phyloP scores from a whole-genome alignment of 2,888 invertebrate genomes.

The Cantharis flavilabris region DNA sequence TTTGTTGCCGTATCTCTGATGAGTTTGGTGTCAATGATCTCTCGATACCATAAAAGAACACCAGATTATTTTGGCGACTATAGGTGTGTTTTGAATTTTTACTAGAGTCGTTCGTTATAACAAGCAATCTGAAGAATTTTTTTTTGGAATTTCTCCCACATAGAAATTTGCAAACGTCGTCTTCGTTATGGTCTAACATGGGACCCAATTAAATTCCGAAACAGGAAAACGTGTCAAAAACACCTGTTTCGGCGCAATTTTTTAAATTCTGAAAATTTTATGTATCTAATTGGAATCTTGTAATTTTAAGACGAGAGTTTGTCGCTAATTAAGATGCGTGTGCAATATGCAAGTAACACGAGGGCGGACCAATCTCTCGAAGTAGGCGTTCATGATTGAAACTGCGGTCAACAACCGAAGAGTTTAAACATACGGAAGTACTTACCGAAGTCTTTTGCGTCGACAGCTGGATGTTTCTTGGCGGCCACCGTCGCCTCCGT shows the following conservation, averaged over 20 bases:
- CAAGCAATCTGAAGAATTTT: conserved; percentile 10
- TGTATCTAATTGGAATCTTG: neutral
- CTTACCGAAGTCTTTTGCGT: conserved; percentile 55
- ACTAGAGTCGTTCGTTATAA: conserved; percentile 29
- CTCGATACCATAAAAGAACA: conserved; percentile 39
- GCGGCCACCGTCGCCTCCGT: conserved; percentile 55
- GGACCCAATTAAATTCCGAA: neutral
- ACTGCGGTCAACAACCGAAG: conserved; percentile 48
- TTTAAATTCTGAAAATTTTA: neutral
- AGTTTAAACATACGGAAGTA: conserved; percentile 37
- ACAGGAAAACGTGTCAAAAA: neutral
- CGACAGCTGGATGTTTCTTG: conserved; percentile 56
- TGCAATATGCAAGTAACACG: conserved; percentile 42
- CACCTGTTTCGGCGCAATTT: neutral
- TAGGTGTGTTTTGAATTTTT: conserved; percentile 49
- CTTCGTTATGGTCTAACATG: neutral
- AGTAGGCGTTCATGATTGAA: conserved; percentile 47
- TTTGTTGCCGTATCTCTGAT: conserved; percentile 39
- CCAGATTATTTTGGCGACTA: conserved; percentile 45
- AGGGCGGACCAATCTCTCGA: conserved; percentile 38
- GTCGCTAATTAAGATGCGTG: conserved; percentile 25
- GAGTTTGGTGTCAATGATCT: conserved; percentile 53
- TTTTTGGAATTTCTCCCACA: neutral
- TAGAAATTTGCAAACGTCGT: neutral
- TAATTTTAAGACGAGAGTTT: neutral